Conservation (phyloP, 37 sponge, comb jelly and placozoan species). For the Halichondria panicea region DNA sequence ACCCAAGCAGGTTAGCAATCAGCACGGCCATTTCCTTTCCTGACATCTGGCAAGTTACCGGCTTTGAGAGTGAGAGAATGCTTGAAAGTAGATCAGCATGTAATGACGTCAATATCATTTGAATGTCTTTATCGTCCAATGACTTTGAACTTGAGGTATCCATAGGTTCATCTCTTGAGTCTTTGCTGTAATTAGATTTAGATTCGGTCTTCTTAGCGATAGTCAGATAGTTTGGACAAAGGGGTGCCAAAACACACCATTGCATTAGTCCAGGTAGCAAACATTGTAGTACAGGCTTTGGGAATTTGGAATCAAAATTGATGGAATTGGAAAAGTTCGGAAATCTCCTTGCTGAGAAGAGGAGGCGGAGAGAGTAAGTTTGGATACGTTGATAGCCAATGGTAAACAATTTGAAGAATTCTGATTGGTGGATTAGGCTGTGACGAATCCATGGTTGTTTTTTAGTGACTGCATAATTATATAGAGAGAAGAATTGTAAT, state of each 20-base stretch:
- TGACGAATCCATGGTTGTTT: background rate
- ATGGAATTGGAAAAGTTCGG: background rate
- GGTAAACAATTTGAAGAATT: conserved; percentile 24
- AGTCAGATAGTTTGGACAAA: conserved; percentile 1
- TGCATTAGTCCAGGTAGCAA: conserved; percentile 45
- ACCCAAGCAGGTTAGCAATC: conserved; percentile 7
- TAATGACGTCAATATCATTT: conserved; percentile 1
- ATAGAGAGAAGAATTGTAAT: too few relatives aligned
- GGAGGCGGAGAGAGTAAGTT: conserved; percentile 15
- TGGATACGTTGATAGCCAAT: conserved; percentile 35
- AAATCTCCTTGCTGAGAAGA: background rate
- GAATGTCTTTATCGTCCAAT: background rate
- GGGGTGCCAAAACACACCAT: conserved; percentile 52
- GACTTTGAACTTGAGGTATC: background rate
- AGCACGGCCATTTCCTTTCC: conserved; percentile 11
- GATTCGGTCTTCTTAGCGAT: background rate
- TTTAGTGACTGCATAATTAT: too few relatives aligned
- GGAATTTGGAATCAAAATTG: background rate
- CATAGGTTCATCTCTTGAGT: background rate
- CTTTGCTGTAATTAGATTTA: background rate
- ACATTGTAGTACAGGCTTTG: too few relatives aligned
- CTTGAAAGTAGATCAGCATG: conserved; percentile 31
- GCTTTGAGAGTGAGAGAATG: conserved; percentile 10
- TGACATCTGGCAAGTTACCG: too few relatives aligned
- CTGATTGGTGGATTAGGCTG: conserved; percentile 19